A percentile compares a stretch with the other conserved stretches of the same genome.
phyloP scores from a whole-genome alignment of 2,888 invertebrate genomes.

The Dasysyrphus tricinctus region DNA sequence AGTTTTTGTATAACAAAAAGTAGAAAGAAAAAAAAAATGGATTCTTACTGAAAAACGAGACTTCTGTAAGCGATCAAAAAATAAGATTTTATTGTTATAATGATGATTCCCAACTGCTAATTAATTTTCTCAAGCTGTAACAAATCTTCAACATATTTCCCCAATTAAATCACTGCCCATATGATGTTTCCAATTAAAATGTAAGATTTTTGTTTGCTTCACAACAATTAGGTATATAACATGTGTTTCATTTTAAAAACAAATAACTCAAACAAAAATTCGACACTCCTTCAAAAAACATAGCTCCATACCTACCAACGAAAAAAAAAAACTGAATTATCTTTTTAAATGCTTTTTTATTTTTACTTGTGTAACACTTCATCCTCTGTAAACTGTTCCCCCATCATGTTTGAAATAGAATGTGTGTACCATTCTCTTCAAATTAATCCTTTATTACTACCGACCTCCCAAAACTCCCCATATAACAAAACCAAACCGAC shows the following conservation, averaged over 20 bases:
- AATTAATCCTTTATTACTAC: slow-evolving; percentile 47
- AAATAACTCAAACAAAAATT: slow-evolving; percentile 10
- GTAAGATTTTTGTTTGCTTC: background rate
- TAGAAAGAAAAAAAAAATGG: no score
- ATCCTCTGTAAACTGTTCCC: slow-evolving; percentile 10
- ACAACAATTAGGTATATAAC: background rate
- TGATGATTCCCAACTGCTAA: no score
- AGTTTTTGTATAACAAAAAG: no score
- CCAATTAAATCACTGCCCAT: background rate
- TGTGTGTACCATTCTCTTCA: slow-evolving; percentile 42
- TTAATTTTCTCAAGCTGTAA: background rate
- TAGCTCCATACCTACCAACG: no score
- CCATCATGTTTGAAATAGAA: background rate
- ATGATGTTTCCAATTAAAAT: background rate
- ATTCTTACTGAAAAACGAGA: no score
- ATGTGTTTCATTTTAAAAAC: slow-evolving; percentile 9
- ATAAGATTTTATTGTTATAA: no score
- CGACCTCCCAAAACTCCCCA: background rate
- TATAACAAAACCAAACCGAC: background rate
- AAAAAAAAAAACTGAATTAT: background rate
- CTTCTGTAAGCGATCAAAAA: no score
- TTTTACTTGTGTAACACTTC: slow-evolving; percentile 40
- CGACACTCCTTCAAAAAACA: background rate
- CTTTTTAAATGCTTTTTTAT: slow-evolving; percentile 11
- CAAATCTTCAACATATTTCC: background rate